Percentiles rank a stretch among this genome's conserved stretches.
Evolutionary conservation across 2,888 invertebrate genomes (phyloP).

Genomic region (Cephonodes hylas): DNA sequence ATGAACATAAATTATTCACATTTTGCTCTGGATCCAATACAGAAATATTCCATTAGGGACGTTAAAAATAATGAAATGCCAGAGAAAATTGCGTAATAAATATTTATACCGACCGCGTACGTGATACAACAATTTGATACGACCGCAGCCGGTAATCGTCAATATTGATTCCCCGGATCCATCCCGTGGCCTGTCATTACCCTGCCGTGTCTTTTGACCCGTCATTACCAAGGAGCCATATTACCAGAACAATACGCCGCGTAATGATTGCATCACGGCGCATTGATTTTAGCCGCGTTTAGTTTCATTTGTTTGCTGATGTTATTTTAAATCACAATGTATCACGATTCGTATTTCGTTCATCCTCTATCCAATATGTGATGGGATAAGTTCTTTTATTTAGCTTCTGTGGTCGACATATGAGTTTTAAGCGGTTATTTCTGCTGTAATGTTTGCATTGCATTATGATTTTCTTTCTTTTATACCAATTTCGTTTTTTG

Average conservation of each 20-base stretch:
- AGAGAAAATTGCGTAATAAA: slow-evolving; percentile 51
- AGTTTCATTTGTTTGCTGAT: slow-evolving; percentile 48
- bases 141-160: slow-evolving; percentile 38
- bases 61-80: slow-evolving; percentile 36
- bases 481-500: slow-evolving; percentile 39
- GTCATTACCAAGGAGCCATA: slow-evolving; percentile 43
- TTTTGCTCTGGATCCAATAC: background rate
- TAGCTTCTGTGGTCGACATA: slow-evolving; percentile 18
- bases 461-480: slow-evolving; percentile 8
- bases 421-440: background rate
- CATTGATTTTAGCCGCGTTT: slow-evolving; percentile 48
- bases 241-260: slow-evolving; percentile 40
- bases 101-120: slow-evolving; percentile 47
- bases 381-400: slow-evolving; percentile 41
- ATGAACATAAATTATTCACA: background rate
- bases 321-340: slow-evolving; percentile 44
- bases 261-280: slow-evolving; percentile 41
- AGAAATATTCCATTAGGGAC: slow-evolving; percentile 17
- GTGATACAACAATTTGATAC: slow-evolving; percentile 52
- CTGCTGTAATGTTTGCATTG: background rate
- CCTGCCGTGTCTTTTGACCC: slow-evolving; percentile 70
- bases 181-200: slow-evolving; percentile 67
- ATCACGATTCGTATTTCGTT: slow-evolving; percentile 57
- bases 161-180: slow-evolving; percentile 56
- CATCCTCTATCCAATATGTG: slow-evolving; percentile 33